Evolutionary conservation across 2,888 invertebrate species (phyloP).

Genomic region (Sturmia bella): DNA sequence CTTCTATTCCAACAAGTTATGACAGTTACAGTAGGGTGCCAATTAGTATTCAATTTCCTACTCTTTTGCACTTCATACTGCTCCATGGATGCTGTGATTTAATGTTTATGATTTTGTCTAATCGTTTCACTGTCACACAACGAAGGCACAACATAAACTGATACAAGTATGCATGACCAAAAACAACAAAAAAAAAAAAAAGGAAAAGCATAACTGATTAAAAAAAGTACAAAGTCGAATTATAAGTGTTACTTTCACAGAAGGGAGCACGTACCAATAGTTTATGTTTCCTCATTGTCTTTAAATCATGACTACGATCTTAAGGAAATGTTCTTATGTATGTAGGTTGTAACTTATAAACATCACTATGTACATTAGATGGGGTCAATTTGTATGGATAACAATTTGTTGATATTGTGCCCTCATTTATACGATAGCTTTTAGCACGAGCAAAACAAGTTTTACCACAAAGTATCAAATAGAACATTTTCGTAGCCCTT

Average conservation of each 20-base stretch:
- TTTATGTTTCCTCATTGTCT: conserved; percentile 69
- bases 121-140: conserved; percentile 62
- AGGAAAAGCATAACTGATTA: neutral
- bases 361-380: neutral
- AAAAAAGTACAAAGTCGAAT: conserved; percentile 13
- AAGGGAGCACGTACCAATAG: conserved; percentile 69
- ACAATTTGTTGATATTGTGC: too few species aligned
- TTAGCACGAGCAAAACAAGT: too few species aligned
- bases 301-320: conserved; percentile 67
- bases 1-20: conserved; percentile 71
- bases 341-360: neutral
- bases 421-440: too few species aligned
- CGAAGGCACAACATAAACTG: conserved; percentile 4
- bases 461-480: too few species aligned
- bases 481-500: too few species aligned
- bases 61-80: conserved; percentile 57
- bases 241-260: conserved; percentile 70
- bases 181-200: conserved; percentile 11
- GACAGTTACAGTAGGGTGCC: conserved; percentile 77
- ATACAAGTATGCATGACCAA: conserved; percentile 30
- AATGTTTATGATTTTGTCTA: conserved; percentile 69
- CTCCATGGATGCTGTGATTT: conserved; percentile 60
- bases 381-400: too few species aligned
- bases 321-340: conserved; percentile 61
- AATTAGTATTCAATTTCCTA: conserved; percentile 75